These are phyloP conservation scores for Helicolenus hilgendorfi DNA, from an alignment of 2,797 vertebrate genomes.

Conservation along the genomic window DNA sequence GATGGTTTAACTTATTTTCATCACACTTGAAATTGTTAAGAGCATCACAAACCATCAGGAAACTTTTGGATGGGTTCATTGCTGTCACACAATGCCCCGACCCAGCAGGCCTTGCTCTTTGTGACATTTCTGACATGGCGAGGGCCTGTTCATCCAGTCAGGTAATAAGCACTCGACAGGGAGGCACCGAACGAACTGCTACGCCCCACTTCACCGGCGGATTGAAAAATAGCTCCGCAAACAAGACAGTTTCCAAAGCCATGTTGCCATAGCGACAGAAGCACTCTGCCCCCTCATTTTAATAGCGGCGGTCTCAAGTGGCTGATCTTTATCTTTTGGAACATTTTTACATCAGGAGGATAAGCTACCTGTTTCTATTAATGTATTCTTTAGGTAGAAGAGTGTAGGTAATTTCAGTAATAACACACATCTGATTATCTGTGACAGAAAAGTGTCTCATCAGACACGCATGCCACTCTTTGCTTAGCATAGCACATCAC, in stretches of 20 bases:
- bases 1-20: background rate
- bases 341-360: background rate
- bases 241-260: slow-evolving; percentile 34
- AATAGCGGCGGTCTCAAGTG: background rate
- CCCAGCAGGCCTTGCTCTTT: slow-evolving; percentile 43
- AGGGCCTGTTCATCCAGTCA: slow-evolving; percentile 64
- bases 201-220: slow-evolving; percentile 61
- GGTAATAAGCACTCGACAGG: slow-evolving; percentile 72
- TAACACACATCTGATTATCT: background rate
- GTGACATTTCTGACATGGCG: slow-evolving; percentile 58
- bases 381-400: background rate
- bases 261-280: slow-evolving; percentile 51
- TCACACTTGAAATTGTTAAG: background rate
- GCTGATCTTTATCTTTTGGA: slow-evolving; percentile 18
- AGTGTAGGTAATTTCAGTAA: background rate
- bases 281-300: slow-evolving; percentile 13
- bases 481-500: background rate
- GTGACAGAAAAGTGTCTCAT: background rate
- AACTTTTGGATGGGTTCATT: slow-evolving; percentile 23
- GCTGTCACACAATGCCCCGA: background rate
- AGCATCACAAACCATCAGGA: background rate
- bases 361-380: background rate
- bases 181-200: slow-evolving; percentile 55
- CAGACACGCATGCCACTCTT: background rate
- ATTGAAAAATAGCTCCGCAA: slow-evolving; percentile 65